Base-by-base conservation (phyloP, 2,888 invertebrate genomes). In the Drosophila multiciliata region DNA sequence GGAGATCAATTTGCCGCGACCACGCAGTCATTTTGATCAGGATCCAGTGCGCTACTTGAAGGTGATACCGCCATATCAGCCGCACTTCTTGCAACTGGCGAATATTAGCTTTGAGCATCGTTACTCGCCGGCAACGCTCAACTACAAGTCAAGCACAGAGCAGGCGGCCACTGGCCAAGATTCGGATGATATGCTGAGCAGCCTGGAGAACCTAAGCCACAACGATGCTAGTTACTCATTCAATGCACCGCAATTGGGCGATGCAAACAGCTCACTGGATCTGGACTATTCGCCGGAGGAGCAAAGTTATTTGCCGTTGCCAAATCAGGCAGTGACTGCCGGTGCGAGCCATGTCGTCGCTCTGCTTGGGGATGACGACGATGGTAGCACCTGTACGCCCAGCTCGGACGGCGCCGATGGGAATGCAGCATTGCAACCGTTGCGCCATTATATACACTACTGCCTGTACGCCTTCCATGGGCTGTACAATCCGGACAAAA, bases 381-480 rank as follows among this genome's bases (percentile, higher is more conserved):
- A 90, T 36, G 68, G 40, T 32, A 90, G 84, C 76, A 87, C 80
- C n/a, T 83, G 60, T 55, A 73, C 90, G 53, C 76, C 83, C 40
- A 80, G 86, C 58, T 65, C 72, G 0, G 85, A 75, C 8, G 72
- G 61, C 1, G 55, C 17, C 11, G 87, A 76, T 42, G 82, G 52
- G 17, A 60, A 54, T 36, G 67, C 66, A 29, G 66, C 67, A 12
- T 48, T 88, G 55, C 81, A 88, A 38, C 82, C 91, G 9, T 68
- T 91, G 66, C 91, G 92, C 3, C 91, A 93, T 66, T 93, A 92
- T 68, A 92, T 93, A 63, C 93, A 93, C 77, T 93, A 93, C 81
- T 93, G 93, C 77, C 90, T 93, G 50, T 93, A 92, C 59, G 91
- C 93, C 40, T 93, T 93, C 60, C 93, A 93, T 66, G 93, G 93